Conservation (phyloP, 1,140 invertebrate genomes). For the Eurosta solidaginis region DNA sequence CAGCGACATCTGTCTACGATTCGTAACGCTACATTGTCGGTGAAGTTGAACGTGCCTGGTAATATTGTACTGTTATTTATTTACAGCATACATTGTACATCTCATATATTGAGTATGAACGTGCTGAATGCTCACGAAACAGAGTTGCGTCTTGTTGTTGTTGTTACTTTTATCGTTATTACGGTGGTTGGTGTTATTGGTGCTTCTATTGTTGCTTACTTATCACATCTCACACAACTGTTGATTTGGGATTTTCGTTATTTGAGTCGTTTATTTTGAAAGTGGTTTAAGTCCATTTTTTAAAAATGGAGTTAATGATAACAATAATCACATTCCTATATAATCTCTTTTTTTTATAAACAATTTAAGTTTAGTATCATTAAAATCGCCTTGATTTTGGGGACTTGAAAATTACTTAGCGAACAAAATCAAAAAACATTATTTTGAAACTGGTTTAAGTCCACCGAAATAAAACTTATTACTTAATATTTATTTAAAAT, state of each 20-base stretch:
- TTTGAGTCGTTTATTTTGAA: too few relatives aligned
- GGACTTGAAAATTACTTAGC: too few relatives aligned
- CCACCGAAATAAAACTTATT: too few relatives aligned
- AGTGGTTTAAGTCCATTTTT: too few relatives aligned
- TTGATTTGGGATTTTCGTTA: slow-evolving; percentile 12
- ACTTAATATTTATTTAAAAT: too few relatives aligned
- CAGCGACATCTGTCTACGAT: slow-evolving; percentile 16
- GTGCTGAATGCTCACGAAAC: neutral
- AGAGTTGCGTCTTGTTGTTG: neutral
- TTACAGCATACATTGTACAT: neutral
- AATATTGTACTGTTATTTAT: neutral
- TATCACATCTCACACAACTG: slow-evolving; percentile 12
- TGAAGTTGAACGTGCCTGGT: neutral
- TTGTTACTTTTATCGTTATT: neutral
- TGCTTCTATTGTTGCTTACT: neutral
- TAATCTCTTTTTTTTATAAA: too few relatives aligned
- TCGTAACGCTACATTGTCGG: slow-evolving; percentile 9
- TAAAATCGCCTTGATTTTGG: too few relatives aligned
- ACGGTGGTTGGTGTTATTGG: neutral
- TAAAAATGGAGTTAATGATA: too few relatives aligned
- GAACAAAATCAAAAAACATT: too few relatives aligned
- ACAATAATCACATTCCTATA: too few relatives aligned
- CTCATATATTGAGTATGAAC: neutral
- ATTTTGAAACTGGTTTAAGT: too few relatives aligned
- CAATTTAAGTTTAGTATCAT: too few relatives aligned